Percentiles rank a stretch among this genome's conserved stretches.
phyloP scores from a whole-genome alignment of 2,113 vertebrate species.

The Myotis yumanensis region DNA sequence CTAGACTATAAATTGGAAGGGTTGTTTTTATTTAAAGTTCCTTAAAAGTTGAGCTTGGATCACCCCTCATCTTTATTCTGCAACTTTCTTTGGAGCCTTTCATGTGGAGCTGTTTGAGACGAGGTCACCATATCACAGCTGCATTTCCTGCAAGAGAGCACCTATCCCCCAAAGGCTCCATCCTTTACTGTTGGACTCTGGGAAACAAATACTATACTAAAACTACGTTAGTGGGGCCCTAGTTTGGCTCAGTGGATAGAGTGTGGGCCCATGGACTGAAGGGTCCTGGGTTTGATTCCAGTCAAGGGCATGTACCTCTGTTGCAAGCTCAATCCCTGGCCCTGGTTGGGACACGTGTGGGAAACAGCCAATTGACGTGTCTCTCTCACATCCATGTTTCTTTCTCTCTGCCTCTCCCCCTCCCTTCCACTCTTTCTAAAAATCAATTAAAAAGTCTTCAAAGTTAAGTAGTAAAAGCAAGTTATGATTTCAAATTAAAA shows the following conservation, averaged over 20 bases:
- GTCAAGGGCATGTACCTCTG: neutral
- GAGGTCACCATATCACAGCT: neutral
- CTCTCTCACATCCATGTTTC: neutral
- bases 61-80: neutral
- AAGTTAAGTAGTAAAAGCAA: neutral
- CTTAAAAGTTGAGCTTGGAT: neutral
- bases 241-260: neutral
- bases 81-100: neutral
- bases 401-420: neutral
- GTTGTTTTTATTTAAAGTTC: neutral
- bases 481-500: neutral
- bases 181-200: neutral
- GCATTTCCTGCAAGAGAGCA: neutral
- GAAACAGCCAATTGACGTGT: neutral
- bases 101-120: neutral
- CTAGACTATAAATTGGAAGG: neutral
- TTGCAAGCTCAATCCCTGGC: neutral
- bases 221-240: neutral
- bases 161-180: fast-evolving
- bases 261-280: too few relatives aligned
- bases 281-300: neutral
- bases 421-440: neutral
- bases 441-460: neutral
- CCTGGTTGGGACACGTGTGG: neutral
- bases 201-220: neutral